Evolutionary conservation across 1,140 invertebrate species (phyloP).

Genomic region (Lepidurus couesii): DNA sequence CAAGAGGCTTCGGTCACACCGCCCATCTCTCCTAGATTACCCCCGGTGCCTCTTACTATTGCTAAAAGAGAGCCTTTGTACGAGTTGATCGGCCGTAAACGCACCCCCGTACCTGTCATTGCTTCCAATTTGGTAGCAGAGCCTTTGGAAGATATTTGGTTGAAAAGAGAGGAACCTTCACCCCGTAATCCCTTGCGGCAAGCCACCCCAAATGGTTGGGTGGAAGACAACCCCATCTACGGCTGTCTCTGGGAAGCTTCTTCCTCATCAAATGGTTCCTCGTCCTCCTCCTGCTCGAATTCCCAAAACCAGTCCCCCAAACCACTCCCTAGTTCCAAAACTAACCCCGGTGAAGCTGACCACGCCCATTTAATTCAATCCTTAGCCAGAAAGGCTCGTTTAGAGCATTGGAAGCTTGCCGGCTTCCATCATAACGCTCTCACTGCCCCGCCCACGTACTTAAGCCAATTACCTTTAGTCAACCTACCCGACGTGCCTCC

Average conservation of each 20-base stretch:
- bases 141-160: not conserved
- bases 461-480: constrained; percentile 22
- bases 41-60: not conserved
- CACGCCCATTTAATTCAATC: constrained; percentile 24
- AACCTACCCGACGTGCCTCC: not conserved
- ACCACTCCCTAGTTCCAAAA: not conserved
- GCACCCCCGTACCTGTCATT: not conserved
- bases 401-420: constrained; percentile 31
- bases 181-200: not conserved
- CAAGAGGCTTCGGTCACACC: constrained; percentile 19
- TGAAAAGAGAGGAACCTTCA: not conserved
- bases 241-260: constrained; percentile 31
- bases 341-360: not conserved
- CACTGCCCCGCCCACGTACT: not conserved
- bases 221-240: constrained; percentile 31
- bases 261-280: not conserved
- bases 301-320: not conserved
- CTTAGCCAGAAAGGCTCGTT: constrained; percentile 31
- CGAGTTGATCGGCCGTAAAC: constrained; percentile 31
- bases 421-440: constrained; percentile 20
- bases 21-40: not conserved
- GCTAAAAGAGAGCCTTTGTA: constrained; percentile 32
- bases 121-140: not conserved
- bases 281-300: not conserved
- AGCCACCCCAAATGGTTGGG: not conserved